Conservation (phyloP, 2,113 vertebrate genomes). For the Stegostoma tigrinum region DNA sequence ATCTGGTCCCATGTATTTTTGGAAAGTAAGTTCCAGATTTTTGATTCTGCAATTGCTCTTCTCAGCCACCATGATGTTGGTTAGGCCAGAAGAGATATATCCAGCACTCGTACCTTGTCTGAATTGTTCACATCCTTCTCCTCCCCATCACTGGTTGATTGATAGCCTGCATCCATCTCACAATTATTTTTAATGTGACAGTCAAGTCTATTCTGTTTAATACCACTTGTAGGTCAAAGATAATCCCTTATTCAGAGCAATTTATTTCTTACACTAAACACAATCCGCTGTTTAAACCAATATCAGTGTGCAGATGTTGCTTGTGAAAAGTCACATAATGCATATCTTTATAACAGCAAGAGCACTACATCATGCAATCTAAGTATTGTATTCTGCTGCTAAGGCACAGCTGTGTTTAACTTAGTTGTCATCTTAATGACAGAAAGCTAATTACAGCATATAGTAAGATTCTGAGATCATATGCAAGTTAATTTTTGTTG, state of each 20-base stretch:
- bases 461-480: neutral
- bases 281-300: neutral
- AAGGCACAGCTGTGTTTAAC: neutral
- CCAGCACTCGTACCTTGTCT: neutral
- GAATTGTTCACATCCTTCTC: neutral
- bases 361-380: neutral
- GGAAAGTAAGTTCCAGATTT: too few species aligned
- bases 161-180: neutral
- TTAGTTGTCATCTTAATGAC: neutral
- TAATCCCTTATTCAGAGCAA: neutral
- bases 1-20: too few species aligned
- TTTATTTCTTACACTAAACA: neutral
- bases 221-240: neutral
- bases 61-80: neutral
- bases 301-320: neutral
- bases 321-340: neutral
- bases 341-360: neutral
- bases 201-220: neutral
- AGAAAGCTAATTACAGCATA: neutral
- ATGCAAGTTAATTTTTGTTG: neutral
- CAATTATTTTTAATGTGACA: neutral
- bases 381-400: neutral
- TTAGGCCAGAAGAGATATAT: neutral
- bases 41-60: neutral
- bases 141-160: constrained; percentile 10